Evolutionary conservation across 2,888 invertebrate species (phyloP), one percentile per base, ranked within the genome.

Genomic region (Rotaria socialis): DNA sequence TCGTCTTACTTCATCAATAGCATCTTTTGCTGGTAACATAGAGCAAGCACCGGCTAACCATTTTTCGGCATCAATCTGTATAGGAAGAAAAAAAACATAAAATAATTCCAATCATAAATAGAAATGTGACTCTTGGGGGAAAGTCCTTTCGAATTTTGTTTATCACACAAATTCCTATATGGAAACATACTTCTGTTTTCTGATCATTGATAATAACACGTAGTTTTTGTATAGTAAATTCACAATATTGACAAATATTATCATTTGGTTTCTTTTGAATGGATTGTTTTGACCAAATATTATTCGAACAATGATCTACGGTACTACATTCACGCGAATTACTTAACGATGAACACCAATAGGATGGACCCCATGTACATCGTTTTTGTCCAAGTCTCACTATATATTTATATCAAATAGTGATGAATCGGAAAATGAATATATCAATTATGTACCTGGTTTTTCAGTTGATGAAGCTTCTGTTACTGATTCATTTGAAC

Each of bases 231-330:
- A 80, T 47, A 10, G 75, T 80, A 80, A 80, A 80, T 80, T 80
- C 75, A 22, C 75, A 80, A 80, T 80, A 80, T 80, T 80, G 75
- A n/a, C 75, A 80, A 47, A 80, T 47, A 47, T 80, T 80, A 24
- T 80, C 75, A 35, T 67, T 67, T 67, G 67, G 67, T 80, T 80
- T 80, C 47, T 80, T 80, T 47, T 80, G 11, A 41, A 80, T 47
- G 2, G 75, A 43, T 80, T 80, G 75, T 80, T 80, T 11, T 22
- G 75, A 80, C 75, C 75, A 80, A 47, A 80, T 24, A 35, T 47
- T 43, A 43, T 80, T 19, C 8, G 75, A 41, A n/a, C 75, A 80
- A 47, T 80, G 75, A 10, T 80, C 75, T 24, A 47, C n/a, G 10
- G 43, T 7, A 24, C 47, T 41, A 47, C 75, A 80, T 80, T 80